Evolutionary conservation across 2,888 invertebrate species (phyloP).

Genomic region (Papilio gigon): DNA sequence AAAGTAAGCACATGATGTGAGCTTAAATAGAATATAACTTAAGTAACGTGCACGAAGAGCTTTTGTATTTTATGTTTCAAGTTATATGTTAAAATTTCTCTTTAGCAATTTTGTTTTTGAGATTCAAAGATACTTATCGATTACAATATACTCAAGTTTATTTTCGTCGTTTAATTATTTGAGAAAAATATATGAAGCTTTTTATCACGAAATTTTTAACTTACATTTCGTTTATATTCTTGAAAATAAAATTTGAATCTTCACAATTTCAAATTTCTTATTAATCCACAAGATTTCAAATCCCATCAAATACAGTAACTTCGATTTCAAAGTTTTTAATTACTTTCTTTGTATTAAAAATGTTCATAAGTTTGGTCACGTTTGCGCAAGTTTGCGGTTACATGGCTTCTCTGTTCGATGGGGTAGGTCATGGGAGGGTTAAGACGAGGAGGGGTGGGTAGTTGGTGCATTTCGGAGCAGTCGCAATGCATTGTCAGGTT

Average conservation of each 20-base stretch:
- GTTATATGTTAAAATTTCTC: neutral
- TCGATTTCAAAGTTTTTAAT: neutral
- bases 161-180: neutral
- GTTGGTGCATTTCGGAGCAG: constrained; percentile 58
- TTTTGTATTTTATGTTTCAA: neutral
- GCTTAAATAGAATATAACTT: neutral
- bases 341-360: constrained; percentile 6
- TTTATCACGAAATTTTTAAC: too few species aligned
- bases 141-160: neutral
- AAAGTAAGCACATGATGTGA: neutral
- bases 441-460: constrained; percentile 56
- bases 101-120: neutral
- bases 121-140: neutral
- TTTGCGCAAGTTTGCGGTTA: constrained; percentile 11
- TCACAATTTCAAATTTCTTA: too few species aligned
- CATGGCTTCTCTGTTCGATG: constrained; percentile 45
- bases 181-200: too few species aligned
- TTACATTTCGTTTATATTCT: too few species aligned
- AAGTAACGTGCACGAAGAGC: neutral
- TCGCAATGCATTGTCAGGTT: constrained; percentile 68
- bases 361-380: neutral
- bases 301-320: neutral
- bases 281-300: neutral
- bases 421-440: constrained; percentile 61
- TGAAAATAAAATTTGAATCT: neutral